Conservation (phyloP, 2,888 invertebrate genomes). For the Sepiola atlantica region DNA sequence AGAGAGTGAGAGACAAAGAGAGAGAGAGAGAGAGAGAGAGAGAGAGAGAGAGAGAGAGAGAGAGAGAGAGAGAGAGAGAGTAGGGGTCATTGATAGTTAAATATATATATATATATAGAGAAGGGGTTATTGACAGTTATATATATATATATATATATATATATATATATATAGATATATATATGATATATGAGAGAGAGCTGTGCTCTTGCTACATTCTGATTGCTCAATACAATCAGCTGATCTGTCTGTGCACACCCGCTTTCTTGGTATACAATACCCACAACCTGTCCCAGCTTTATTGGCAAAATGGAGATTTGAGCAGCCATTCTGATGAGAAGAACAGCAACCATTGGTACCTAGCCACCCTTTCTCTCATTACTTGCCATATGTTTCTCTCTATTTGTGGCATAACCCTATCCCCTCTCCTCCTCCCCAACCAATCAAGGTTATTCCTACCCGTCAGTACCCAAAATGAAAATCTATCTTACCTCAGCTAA, state of each 20-base stretch:
- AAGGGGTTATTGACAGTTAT: too few species aligned
- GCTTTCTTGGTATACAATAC: neutral
- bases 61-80: too few species aligned
- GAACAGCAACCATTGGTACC: constrained; percentile 7
- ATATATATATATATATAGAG: too few species aligned
- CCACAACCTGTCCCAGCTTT: neutral
- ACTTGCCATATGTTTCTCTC: neutral
- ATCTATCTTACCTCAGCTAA: neutral
- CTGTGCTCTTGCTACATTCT: neutral
- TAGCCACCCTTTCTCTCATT: neutral
- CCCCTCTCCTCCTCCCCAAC: neutral
- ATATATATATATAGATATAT: too few species aligned
- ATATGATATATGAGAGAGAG: too few species aligned
- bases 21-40: too few species aligned
- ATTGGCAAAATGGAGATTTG: neutral
- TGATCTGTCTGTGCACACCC: neutral
- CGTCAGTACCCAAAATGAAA: neutral
- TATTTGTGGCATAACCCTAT: neutral
- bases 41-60: too few species aligned
- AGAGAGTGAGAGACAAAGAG: too few species aligned
- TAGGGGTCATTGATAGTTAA: too few species aligned
- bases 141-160: too few species aligned
- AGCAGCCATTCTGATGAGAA: neutral
- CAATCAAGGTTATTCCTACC: constrained; percentile 1
- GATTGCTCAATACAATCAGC: constrained; percentile 11